A percentile compares a stretch with the other conserved stretches of the same genome.
Evolutionary conservation across 2,113 vertebrate species (phyloP).

Genomic region (Otus sunia): DNA sequence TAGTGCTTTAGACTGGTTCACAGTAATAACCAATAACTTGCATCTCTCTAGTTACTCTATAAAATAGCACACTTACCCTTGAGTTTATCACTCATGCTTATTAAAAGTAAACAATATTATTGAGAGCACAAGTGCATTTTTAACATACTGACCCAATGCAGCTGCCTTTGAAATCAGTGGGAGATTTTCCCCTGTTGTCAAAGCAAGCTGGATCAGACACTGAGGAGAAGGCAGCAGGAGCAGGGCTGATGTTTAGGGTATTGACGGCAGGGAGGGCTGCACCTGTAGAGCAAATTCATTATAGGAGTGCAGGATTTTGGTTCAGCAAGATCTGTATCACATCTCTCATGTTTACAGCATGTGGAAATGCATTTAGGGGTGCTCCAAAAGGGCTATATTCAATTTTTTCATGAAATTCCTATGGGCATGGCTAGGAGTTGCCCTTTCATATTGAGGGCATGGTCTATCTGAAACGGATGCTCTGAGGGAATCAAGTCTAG

Average conservation of each 20-base stretch:
- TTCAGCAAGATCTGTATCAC: background rate
- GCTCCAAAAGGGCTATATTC: background rate
- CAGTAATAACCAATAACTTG: background rate
- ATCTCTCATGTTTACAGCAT: rapidly evolving
- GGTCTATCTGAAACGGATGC: background rate
- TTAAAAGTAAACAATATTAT: background rate
- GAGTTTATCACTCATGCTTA: background rate
- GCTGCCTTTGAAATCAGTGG: background rate
- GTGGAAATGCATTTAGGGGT: background rate
- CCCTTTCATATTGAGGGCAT: background rate
- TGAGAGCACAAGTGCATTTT: slow-evolving; percentile 11
- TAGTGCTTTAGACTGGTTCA: background rate
- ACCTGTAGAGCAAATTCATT: background rate
- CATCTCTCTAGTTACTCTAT: background rate
- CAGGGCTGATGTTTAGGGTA: background rate
- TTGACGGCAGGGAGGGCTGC: background rate
- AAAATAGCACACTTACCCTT: background rate
- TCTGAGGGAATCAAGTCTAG: background rate
- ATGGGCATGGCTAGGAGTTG: background rate
- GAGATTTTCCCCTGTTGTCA: background rate
- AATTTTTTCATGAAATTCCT: background rate
- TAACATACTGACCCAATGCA: background rate
- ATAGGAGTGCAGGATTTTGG: background rate
- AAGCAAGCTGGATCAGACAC: background rate
- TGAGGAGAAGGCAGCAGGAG: background rate